phyloP scores from a whole-genome alignment of 2,888 invertebrate species.

The Mimumesa dahlbomi region DNA sequence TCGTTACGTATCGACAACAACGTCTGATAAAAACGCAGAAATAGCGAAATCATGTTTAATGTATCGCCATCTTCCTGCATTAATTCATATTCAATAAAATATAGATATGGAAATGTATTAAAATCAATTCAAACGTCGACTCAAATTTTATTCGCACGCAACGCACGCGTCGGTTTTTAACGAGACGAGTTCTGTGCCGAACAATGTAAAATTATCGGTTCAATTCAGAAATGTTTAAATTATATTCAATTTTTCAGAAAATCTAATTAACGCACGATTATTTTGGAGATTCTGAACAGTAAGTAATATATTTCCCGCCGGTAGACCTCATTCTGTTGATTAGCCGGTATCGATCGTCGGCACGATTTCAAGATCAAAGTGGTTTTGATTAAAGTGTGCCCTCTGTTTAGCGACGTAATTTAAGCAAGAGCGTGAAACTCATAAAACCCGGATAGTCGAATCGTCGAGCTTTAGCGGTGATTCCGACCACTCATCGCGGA shows the following conservation, averaged over 20 bases:
- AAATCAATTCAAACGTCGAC: not conserved
- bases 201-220: not conserved
- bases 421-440: constrained; percentile 24
- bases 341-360: constrained; percentile 25
- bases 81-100: not conserved
- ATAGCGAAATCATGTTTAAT: not conserved
- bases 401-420: constrained; percentile 40
- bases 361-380: constrained; percentile 11
- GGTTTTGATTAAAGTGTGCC: constrained; percentile 37
- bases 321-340: too few species aligned
- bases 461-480: constrained; percentile 28
- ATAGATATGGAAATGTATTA: not conserved
- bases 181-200: not conserved
- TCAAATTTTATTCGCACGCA: not conserved
- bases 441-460: constrained; percentile 29
- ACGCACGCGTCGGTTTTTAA: not conserved
- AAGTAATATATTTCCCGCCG: too few species aligned
- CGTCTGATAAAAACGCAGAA: not conserved
- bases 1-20: not conserved
- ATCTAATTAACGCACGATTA: too few species aligned
- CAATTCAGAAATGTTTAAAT: not conserved
- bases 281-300: too few species aligned
- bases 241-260: not conserved
- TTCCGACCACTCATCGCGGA: constrained; percentile 12
- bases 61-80: not conserved